Conservation (phyloP, 2,113 vertebrate genomes). For the Plestiodon gilberti region DNA sequence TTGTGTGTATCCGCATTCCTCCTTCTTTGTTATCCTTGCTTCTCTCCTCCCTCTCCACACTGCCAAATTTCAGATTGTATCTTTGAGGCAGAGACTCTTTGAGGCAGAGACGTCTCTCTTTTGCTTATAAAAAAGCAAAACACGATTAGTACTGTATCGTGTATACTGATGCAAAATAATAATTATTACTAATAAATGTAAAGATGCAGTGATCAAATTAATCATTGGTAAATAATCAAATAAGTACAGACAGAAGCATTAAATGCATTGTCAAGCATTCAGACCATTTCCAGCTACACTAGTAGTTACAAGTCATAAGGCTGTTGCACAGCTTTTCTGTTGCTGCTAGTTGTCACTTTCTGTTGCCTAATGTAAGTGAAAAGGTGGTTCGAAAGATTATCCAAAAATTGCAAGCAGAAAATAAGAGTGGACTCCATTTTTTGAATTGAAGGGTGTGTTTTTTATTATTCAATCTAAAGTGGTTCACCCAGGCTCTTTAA, state of each 20-base stretch:
- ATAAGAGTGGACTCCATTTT: background rate
- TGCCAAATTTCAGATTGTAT: background rate
- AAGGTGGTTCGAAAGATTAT: background rate
- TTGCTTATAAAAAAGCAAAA: background rate
- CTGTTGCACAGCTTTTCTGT: background rate
- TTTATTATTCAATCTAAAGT: constrained; percentile 35
- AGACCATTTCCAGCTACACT: background rate
- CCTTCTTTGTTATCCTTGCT: background rate
- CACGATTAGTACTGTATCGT: background rate
- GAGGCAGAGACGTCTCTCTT: background rate
- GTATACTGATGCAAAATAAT: background rate
- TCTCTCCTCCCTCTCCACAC: background rate
- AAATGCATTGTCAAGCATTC: background rate
- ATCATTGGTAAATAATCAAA: constrained; percentile 27
- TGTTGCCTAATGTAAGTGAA: background rate
- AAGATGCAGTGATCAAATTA: background rate
- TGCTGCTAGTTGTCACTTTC: background rate
- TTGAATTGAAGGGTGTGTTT: constrained; percentile 28
- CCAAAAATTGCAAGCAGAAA: background rate
- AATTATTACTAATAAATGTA: background rate
- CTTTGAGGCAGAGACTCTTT: background rate
- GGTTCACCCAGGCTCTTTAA: constrained; percentile 60
- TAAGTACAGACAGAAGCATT: constrained; percentile 21
- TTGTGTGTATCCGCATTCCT: background rate
- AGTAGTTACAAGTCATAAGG: background rate